A percentile compares a stretch with the other conserved stretches of the same genome.
phyloP scores from a whole-genome alignment of 2,797 vertebrate genomes.

The Poeciliopsis turneri region DNA sequence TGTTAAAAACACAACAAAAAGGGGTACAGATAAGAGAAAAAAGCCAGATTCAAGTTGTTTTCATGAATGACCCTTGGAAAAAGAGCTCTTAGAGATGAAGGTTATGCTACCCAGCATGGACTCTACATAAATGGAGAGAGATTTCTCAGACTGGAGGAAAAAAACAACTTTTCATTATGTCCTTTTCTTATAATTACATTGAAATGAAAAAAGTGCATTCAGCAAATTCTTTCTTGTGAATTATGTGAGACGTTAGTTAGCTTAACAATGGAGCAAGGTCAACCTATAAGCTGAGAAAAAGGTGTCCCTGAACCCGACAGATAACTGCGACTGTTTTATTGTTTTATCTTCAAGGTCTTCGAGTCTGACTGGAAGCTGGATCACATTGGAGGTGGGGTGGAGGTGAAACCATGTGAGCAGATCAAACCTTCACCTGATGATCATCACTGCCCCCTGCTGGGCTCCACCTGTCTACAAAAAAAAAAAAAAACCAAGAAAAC shows the following conservation, averaged over 20 bases:
- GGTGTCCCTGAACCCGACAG: not conserved
- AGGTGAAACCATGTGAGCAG: slow-evolving; percentile 10
- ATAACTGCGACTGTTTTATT: slow-evolving; percentile 34
- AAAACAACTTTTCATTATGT: slow-evolving; percentile 25
- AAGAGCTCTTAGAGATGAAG: slow-evolving; percentile 58
- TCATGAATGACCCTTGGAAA: slow-evolving; percentile 68
- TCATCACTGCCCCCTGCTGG: slow-evolving; percentile 78
- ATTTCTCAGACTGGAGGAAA: slow-evolving; percentile 38
- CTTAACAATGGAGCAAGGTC: slow-evolving; percentile 5
- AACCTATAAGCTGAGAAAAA: slow-evolving; percentile 17
- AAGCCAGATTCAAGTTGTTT: slow-evolving; percentile 69
- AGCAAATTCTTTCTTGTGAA: not conserved
- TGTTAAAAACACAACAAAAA: slow-evolving; percentile 67
- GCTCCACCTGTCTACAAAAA: slow-evolving; percentile 41
- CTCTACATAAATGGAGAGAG: slow-evolving; percentile 51
- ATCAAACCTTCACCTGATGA: slow-evolving; percentile 55
- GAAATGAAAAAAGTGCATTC: slow-evolving; percentile 6
- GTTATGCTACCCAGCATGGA: slow-evolving; percentile 55
- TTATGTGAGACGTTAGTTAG: not conserved
- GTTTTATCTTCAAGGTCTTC: slow-evolving; percentile 43
- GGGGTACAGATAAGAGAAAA: slow-evolving; percentile 39
- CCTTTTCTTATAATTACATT: slow-evolving; percentile 20
- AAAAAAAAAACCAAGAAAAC: too few relatives aligned
- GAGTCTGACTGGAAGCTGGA: slow-evolving; percentile 15
- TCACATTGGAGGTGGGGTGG: slow-evolving; percentile 16